Conservation (phyloP, 2,113 vertebrate genomes). For the Callaeas wilsoni region DNA sequence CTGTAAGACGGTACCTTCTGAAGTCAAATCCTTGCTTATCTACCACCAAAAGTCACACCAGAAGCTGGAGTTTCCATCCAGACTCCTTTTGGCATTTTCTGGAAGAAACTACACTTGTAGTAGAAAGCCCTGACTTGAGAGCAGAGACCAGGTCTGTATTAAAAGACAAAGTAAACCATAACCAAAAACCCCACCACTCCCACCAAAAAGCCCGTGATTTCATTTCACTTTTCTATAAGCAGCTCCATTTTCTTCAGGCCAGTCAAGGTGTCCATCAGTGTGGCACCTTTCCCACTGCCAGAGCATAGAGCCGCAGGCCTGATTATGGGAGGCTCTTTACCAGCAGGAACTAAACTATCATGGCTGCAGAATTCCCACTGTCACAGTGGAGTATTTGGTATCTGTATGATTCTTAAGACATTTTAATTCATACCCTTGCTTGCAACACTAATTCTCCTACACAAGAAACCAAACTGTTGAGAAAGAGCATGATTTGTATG, state of each 20-base stretch:
- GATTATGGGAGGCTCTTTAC: neutral
- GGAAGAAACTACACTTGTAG: neutral
- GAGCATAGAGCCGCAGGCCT: neutral
- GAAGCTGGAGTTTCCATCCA: neutral
- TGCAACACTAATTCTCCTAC: neutral
- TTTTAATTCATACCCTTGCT: neutral
- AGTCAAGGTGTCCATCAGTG: fast-evolving
- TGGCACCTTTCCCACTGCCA: neutral
- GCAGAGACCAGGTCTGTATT: neutral
- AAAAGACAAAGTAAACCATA: neutral
- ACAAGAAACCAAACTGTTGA: neutral
- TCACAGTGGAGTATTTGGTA: neutral
- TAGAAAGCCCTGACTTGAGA: neutral
- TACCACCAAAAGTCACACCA: neutral
- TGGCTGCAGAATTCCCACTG: neutral
- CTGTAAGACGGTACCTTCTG: fast-evolving
- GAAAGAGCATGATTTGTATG: neutral
- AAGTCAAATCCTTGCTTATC: neutral
- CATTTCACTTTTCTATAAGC: neutral
- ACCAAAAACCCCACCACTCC: fast-evolving
- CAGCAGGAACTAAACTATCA: neutral
- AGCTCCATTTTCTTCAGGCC: neutral
- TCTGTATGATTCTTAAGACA: fast-evolving
- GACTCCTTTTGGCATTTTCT: neutral
- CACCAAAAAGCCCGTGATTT: neutral